Evolutionary conservation across 2,113 vertebrate genomes (phyloP).

Genomic region (Lagopus leucura): DNA sequence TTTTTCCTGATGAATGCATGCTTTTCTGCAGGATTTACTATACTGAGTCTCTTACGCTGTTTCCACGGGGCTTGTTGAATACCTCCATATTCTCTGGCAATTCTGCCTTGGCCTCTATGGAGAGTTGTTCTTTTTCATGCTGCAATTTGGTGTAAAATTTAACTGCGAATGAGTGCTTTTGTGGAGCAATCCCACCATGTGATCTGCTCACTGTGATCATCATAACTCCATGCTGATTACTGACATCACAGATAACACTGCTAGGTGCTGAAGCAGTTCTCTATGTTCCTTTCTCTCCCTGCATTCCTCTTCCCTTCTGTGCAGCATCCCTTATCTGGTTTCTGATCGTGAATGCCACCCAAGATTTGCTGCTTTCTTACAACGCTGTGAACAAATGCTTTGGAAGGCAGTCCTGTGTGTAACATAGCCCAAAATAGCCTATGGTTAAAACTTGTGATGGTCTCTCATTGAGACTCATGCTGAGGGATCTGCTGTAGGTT

Average conservation of each 20-base stretch:
- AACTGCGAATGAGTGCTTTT: not conserved
- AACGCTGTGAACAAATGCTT: not conserved
- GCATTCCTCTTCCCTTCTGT: not conserved
- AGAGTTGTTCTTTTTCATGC: not conserved
- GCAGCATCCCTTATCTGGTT: not conserved
- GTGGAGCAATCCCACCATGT: not conserved
- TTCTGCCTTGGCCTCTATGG: not conserved
- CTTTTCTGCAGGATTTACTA: not conserved
- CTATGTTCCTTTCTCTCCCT: not conserved
- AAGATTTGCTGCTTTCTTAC: not conserved
- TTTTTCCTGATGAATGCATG: not conserved
- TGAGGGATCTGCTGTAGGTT: not conserved
- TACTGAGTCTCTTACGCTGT: not conserved
- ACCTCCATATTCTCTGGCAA: not conserved
- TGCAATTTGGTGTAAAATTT: not conserved
- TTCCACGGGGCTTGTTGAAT: not conserved
- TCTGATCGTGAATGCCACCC: not conserved
- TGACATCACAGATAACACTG: not conserved
- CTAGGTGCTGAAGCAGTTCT: not conserved
- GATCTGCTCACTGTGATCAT: not conserved
- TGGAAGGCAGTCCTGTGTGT: not conserved
- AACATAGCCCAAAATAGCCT: not conserved
- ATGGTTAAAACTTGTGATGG: not conserved
- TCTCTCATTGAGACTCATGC: not conserved
- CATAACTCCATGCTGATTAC: conserved; percentile 27